A percentile compares a stretch with the other conserved stretches of the same genome.
Evolutionary conservation across 2,113 vertebrate species (phyloP).

Genomic region (Motacilla tschutschensis): DNA sequence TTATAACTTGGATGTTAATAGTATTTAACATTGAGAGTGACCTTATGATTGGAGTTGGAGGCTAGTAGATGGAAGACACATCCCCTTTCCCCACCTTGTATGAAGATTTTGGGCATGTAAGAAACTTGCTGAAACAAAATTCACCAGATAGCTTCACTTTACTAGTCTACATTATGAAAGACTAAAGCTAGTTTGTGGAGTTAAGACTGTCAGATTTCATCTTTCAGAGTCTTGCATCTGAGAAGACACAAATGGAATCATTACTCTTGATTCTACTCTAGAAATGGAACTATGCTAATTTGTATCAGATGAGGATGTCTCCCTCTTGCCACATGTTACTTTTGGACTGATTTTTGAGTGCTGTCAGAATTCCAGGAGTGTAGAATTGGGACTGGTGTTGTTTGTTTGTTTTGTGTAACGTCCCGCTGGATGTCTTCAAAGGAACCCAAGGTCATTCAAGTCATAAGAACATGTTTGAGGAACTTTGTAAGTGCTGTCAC

Average conservation of each 20-base stretch:
- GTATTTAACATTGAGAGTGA: neutral
- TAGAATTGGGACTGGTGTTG: neutral
- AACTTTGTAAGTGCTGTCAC: neutral
- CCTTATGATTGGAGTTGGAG: neutral
- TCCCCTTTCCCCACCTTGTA: neutral
- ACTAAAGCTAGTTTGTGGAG: neutral
- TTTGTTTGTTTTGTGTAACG: neutral
- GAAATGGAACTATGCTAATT: neutral
- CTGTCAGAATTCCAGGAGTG: neutral
- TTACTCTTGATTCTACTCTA: neutral
- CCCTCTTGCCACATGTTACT: neutral
- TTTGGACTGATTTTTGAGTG: neutral
- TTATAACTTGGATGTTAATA: neutral
- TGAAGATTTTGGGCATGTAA: neutral
- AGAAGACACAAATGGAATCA: neutral
- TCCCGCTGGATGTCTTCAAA: neutral
- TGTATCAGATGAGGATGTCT: neutral
- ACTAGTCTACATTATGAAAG: neutral
- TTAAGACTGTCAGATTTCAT: neutral
- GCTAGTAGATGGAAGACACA: neutral
- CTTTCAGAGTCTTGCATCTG: neutral
- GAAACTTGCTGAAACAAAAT: neutral
- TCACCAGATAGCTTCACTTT: neutral
- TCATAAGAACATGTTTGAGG: neutral
- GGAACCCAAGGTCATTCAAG: neutral